Base-by-base conservation (phyloP, 2,113 vertebrate species). In the Proterorhinus semilunaris region DNA sequence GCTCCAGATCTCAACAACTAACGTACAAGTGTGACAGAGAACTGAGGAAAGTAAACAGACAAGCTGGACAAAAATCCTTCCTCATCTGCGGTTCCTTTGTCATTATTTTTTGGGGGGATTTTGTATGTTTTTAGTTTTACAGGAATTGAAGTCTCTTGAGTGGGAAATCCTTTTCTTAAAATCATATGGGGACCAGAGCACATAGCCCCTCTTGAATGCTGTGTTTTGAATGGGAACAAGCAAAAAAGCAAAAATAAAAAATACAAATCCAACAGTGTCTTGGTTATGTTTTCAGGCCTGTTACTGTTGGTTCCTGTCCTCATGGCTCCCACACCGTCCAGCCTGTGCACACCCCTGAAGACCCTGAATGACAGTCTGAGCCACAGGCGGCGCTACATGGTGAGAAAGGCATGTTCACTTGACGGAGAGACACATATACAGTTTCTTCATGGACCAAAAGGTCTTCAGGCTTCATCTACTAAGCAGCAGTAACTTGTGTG, bases 301-400 rank as follows among this genome's bases (percentile, higher is more conserved):
- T 69, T 84, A 75, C 79, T 88, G 69, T 61, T 83, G 2, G 49
- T 72, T 48, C 86, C 86, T 1, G 59, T 88, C 54, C 81, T 73
- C 43, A 81, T 69, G 79, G 76, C 63, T 12, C 71, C 59, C 8
- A 69, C 49, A 0, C 69, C 80, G 1, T 45, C 78, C 16, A 76
- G 55, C 61, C 71, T 91, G 85, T 93, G 92, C 74, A 86, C 44
- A 8, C 72, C 92, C 4, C 51, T 93, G 72, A 84, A 44, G 72
- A 90, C 91, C 0, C 66, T 93, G 70, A 87, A 85, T 8, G 72
- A 85, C 59, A 90, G 74, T 66, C 90, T 93, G 50, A 90, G 79
- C 76, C 72, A 88, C 65, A 88, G 88, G 78, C 85, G 85, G 50
- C 86, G 81, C 11, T 93, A 85, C 84, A 89, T 93, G 92, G 92